Conservation (phyloP, 23 tunicate genomes). For the Ciona savignyi region DNA sequence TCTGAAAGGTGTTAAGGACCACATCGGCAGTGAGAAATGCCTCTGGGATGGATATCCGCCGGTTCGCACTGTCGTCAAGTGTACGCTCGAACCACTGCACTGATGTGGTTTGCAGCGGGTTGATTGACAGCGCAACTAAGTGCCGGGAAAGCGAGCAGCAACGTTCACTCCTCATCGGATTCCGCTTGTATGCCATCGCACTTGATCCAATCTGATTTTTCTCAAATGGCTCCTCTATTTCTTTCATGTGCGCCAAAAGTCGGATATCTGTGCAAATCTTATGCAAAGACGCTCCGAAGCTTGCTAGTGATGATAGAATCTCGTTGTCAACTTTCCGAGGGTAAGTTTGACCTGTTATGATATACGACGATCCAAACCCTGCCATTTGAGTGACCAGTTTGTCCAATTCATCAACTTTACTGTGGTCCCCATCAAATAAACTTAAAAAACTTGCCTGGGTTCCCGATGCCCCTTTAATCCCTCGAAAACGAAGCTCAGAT, state of each 20-base stretch:
- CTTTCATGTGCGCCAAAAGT: conserved; percentile 74
- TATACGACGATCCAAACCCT: conserved; percentile 56
- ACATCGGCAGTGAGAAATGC: conserved; percentile 94
- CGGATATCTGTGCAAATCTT: conserved; percentile 89
- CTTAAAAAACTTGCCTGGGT: conserved; percentile 91
- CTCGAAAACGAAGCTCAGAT: conserved; percentile 58
- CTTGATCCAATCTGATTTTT: conserved; percentile 86
- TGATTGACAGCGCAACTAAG: conserved; percentile 41
- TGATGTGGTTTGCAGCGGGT: conserved; percentile 80
- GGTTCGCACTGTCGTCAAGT: conserved; percentile 90
- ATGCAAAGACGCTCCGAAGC: conserved; percentile 67
- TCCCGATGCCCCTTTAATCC: conserved; percentile 94
- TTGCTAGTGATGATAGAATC: conserved; percentile 48
- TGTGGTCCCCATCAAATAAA: conserved; percentile 64
- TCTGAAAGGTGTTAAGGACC: conserved; percentile 61
- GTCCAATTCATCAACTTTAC: conserved; percentile 58
- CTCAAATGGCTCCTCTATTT: conserved; percentile 96
- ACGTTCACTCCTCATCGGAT: conserved; percentile 94
- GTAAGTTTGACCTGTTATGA: conserved; percentile 94
- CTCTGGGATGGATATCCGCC: conserved; percentile 87
- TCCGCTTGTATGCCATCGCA: conserved; percentile 99
- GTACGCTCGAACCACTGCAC: conserved; percentile 96
- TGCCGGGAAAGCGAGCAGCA: conserved; percentile 89
- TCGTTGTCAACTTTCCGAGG: conserved; percentile 92
- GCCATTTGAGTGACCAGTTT: conserved; percentile 49